Conservation (phyloP, 1,140 invertebrate species). For the Drosophila serrata region DNA sequence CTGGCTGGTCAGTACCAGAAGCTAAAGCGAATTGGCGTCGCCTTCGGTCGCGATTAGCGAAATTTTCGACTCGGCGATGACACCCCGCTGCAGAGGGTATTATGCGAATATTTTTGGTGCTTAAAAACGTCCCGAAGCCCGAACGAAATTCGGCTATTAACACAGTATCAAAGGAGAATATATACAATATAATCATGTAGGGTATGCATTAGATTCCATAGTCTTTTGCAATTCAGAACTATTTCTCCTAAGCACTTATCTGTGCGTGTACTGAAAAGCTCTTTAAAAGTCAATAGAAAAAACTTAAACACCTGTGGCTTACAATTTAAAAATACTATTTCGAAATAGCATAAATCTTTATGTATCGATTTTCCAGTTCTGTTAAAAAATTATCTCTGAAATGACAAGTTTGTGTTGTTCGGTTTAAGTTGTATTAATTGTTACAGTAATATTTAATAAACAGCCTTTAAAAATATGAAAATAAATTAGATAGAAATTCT, state of each 20-base stretch:
- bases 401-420: not conserved
- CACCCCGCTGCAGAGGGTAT: slow-evolving; percentile 22
- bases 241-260: not conserved
- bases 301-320: not conserved
- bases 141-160: not conserved
- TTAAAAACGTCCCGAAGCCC: not conserved
- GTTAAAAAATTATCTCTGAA: not conserved
- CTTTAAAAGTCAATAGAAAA: not conserved
- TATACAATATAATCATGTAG: not conserved
- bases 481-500: not conserved
- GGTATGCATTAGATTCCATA: not conserved
- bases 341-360: not conserved
- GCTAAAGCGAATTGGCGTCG: slow-evolving; percentile 16
- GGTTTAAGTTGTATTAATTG: no score
- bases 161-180: not conserved
- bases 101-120: slow-evolving; percentile 16
- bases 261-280: no score
- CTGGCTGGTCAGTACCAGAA: slow-evolving; percentile 31
- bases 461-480: not conserved
- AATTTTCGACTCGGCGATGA: slow-evolving; percentile 13
- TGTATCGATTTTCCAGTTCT: not conserved
- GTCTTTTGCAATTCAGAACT: not conserved
- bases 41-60: slow-evolving; percentile 30
- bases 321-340: not conserved
- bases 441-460: not conserved